Evolutionary conservation across 23 tunicate genomes (phyloP).

Genomic region (Corella eumyota): DNA sequence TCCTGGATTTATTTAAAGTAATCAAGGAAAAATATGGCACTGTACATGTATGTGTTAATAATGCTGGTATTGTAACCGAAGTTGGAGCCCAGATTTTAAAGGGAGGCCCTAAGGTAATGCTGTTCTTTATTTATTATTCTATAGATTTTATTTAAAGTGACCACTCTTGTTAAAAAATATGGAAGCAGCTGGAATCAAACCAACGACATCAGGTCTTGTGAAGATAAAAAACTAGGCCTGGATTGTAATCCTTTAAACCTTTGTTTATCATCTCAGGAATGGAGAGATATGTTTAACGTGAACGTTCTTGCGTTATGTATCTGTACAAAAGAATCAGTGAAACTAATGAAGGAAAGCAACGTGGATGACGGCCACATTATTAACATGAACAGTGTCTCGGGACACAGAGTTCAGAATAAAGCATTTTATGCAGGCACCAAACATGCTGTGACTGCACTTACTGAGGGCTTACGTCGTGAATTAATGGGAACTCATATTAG

Average conservation of each 20-base stretch:
- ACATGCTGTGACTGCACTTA: conserved; percentile 41
- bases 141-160: not conserved
- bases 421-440: conserved; percentile 45
- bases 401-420: conserved; percentile 22
- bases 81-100: conserved; percentile 25
- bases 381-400: conserved; percentile 85
- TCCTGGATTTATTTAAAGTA: conserved; percentile 38
- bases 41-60: conserved; percentile 59
- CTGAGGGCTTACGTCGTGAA: conserved; percentile 43
- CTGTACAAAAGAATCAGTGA: conserved; percentile 45
- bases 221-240: no score
- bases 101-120: no score
- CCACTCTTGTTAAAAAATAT: no score
- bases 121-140: no score
- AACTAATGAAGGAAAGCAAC: conserved; percentile 31
- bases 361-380: conserved; percentile 67
- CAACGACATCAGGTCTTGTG: no score
- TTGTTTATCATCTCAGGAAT: no score
- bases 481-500: conserved; percentile 24
- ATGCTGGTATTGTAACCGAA: conserved; percentile 58
- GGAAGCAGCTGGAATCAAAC: no score
- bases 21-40: conserved; percentile 61
- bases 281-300: conserved; percentile 53
- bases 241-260: no score
- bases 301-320: conserved; percentile 48